phyloP scores from a whole-genome alignment of 2,113 vertebrate genomes.

The Zeus faber region DNA sequence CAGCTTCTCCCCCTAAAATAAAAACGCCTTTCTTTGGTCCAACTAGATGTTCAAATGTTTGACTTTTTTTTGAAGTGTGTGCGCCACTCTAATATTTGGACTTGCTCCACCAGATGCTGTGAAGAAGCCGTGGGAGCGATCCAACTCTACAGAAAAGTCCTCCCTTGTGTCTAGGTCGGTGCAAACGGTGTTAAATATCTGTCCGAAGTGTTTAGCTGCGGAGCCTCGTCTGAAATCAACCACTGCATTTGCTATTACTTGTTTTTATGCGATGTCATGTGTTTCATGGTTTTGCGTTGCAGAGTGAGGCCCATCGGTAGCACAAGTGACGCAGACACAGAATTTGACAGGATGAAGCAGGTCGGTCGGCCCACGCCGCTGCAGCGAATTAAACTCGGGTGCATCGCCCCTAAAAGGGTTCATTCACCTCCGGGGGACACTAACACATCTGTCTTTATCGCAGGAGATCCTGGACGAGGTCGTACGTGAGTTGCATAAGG shows the following conservation, averaged over 20 bases:
- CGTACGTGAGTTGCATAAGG: slow-evolving; percentile 96
- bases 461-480: slow-evolving; percentile 99
- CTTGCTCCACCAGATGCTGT: slow-evolving; percentile 76
- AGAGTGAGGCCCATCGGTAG: slow-evolving; percentile 93
- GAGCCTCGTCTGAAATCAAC: no score
- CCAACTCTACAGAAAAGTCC: slow-evolving; percentile 94
- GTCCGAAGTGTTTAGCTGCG: no score
- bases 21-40: no score
- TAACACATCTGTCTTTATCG: neutral
- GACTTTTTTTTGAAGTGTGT: neutral
- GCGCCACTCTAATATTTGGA: neutral
- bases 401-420: neutral
- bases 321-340: slow-evolving; percentile 88
- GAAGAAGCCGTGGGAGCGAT: slow-evolving; percentile 97
- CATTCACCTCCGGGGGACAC: no score
- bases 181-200: no score
- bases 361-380: slow-evolving; percentile 61
- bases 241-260: no score
- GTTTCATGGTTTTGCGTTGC: slow-evolving; percentile 24
- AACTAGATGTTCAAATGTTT: neutral
- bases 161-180: slow-evolving; percentile 91
- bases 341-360: slow-evolving; percentile 98
- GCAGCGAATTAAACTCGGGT: neutral
- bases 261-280: neutral
- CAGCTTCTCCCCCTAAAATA: neutral